Conservation (phyloP, 2,888 invertebrate genomes). For the Drosophila atripex region DNA sequence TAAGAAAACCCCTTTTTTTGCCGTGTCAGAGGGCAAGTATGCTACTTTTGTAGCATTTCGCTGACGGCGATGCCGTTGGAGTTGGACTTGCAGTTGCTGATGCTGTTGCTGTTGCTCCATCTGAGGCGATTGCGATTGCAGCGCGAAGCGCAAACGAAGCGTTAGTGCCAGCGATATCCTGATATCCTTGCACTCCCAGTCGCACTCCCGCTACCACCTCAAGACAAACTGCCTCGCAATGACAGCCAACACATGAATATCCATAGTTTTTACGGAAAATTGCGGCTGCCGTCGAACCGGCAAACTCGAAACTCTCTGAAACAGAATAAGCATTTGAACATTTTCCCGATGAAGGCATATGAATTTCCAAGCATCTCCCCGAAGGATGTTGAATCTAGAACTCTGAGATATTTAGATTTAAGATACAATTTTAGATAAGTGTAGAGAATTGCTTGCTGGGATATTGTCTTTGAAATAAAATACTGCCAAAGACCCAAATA, state of each 20-base stretch:
- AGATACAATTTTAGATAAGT: too few species aligned
- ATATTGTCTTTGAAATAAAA: too few species aligned
- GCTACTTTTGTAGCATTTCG: constrained; percentile 19
- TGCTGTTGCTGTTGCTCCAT: too few species aligned
- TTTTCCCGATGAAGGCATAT: background rate
- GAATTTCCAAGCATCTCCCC: background rate
- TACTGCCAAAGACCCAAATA: too few species aligned
- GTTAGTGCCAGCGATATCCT: constrained; percentile 60
- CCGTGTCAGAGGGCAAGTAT: constrained; percentile 4
- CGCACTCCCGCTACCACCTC: constrained; percentile 20
- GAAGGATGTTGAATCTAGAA: background rate
- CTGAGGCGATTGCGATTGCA: constrained; percentile 20
- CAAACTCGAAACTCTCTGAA: background rate
- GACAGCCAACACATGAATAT: constrained; percentile 42
- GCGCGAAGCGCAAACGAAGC: constrained; percentile 50
- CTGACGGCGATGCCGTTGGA: constrained; percentile 20
- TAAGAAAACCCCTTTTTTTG: background rate
- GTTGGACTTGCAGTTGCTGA: too few species aligned
- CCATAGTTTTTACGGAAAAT: constrained; percentile 41
- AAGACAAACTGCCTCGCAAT: constrained; percentile 41
- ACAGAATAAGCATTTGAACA: background rate
- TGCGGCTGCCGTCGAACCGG: constrained; percentile 15
- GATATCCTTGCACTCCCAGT: constrained; percentile 31
- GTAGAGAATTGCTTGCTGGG: too few species aligned
- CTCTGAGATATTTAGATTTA: background rate